Base-by-base conservation (phyloP, 2,888 invertebrate species). In the Brenthis ino region DNA sequence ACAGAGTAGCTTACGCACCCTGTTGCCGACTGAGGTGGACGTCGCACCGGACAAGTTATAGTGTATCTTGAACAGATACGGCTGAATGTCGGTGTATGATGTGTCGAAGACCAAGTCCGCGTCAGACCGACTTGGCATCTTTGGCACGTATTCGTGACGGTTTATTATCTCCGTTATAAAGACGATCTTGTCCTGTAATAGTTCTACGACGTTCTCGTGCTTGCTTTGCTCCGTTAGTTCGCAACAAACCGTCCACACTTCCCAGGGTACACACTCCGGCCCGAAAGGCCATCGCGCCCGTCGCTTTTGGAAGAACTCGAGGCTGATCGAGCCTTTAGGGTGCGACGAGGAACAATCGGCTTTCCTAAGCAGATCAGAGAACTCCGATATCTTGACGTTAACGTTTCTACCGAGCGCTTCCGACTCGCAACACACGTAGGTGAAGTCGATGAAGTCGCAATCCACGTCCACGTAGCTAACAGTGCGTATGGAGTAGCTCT, bases 371-470 rank as follows among this genome's bases (percentile, higher is more conserved):
- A 96, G 94, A 80, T 96, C 96, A 16, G 97, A 97, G 84, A 97
- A 97, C 68, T 94, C 93, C 24, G 95, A 95, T 71, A 97, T 96
- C 84, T 96, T 96, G 72, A 94, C 95, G 84, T 95, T 96, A 77
- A 96, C 94, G 75, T 93, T 95, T 78, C 94, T 95, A 73, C 95
- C 95, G 57, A 98, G 93, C 65, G 93, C 93, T n/a, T 95, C 94
- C 48, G 98, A 98, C 74, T 97, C 96, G 91, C 98, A 98, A 86
- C 98, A 97, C 37, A 98, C 99, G 91, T 99, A 99, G 8, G 99
- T 99, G 85, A 99, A 96, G 91, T 99, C 99, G 80, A 99, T 97
- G 85, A 98, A 98, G 89, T 99, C 98, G 93, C 99, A 99, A 89
- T 99, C 98, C 51, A 99, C 97, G 89, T 99, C 99, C 77, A 97